Evolutionary conservation across 2,888 invertebrate genomes (phyloP).

Genomic region (Platypus cylindrus): DNA sequence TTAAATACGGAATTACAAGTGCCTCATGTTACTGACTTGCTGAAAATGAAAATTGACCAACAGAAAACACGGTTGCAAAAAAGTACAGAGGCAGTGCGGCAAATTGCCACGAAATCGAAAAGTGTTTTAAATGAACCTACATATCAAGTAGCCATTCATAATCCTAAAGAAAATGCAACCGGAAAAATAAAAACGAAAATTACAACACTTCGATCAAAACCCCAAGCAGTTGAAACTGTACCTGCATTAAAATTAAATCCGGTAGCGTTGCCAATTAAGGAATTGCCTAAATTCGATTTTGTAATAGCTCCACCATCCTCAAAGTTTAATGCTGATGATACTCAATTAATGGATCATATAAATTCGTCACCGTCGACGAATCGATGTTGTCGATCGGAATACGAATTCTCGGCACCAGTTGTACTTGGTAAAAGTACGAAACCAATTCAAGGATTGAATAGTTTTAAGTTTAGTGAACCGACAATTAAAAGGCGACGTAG

Average conservation of each 20-base stretch:
- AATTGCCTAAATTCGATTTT: slow-evolving; percentile 44
- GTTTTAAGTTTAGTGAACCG: slow-evolving; percentile 47
- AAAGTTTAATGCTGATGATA: background rate
- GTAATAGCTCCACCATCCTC: slow-evolving; percentile 27
- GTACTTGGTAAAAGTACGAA: slow-evolving; percentile 33
- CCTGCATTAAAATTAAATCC: slow-evolving; percentile 40
- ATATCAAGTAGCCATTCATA: slow-evolving; percentile 22
- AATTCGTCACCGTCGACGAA: too few relatives aligned
- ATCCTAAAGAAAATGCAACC: slow-evolving; percentile 29
- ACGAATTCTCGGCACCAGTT: slow-evolving; percentile 40
- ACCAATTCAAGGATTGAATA: slow-evolving; percentile 37
- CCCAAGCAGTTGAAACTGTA: slow-evolving; percentile 30
- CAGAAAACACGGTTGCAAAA: slow-evolving; percentile 45
- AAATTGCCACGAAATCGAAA: slow-evolving; percentile 45
- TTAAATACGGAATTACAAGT: slow-evolving; percentile 41
- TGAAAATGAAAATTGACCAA: slow-evolving; percentile 39
- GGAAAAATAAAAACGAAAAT: slow-evolving; percentile 36
- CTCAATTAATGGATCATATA: background rate
- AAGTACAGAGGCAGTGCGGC: slow-evolving; percentile 47
- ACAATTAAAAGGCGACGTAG: slow-evolving; percentile 26
- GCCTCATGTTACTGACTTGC: slow-evolving; percentile 49
- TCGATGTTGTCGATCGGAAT: too few relatives aligned
- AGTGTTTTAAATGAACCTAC: slow-evolving; percentile 29
- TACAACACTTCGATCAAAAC: slow-evolving; percentile 21
- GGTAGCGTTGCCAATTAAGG: slow-evolving; percentile 42